Base-by-base conservation (phyloP, 2,113 vertebrate genomes). In the Malurus elegans region DNA sequence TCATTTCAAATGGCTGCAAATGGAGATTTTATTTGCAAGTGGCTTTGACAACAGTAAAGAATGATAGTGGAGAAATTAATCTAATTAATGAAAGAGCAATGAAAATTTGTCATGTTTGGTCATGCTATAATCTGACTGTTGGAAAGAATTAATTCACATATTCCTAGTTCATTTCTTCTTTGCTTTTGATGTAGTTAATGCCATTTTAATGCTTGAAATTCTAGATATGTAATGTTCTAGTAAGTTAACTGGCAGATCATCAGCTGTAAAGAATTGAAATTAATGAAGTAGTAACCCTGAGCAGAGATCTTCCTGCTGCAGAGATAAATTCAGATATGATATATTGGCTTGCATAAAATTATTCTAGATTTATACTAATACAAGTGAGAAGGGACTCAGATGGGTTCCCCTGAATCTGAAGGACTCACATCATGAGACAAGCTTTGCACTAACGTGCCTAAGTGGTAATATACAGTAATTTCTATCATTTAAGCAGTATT, bases 381-480 rank as follows among this genome's bases (percentile, higher is more conserved):
- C 28, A 74, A 79, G 56, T 34, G 86, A 92, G 76, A 74, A 93
- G 40, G 45, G 76, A 84, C 57, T 81, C 61, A n/a, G 8, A 58
- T 29, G 38, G 36, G 40, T n/a, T 85, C 45, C 50, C 31, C 58
- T 53, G 87, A 85, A 95, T 83, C 78, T 95, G 78, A 92, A 91
- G 93, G 84, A 91, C 70, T 74, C 51, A 89, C 51, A 79, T 81
- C 57, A 71, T 38, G 73, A 89, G 78, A 72, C 57, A 69, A 86
- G 29, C 40, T 64, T 86, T 88, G 56, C 57, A 10, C 40, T 91
- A 71, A 86, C 82, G 48, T 90, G 28, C 9, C 6, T 81, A 79
- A 95, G 54, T 84, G 86, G 70, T 79, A 92, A 94, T 72, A 42
- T 75, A 57, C 51, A 81, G 26, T 87, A 71, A 95, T 93, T 87